A percentile compares a stretch with the other conserved stretches of the same genome.
Conservation (phyloP, 2,888 invertebrate species). For the Noctuana brunneofusca region DNA sequence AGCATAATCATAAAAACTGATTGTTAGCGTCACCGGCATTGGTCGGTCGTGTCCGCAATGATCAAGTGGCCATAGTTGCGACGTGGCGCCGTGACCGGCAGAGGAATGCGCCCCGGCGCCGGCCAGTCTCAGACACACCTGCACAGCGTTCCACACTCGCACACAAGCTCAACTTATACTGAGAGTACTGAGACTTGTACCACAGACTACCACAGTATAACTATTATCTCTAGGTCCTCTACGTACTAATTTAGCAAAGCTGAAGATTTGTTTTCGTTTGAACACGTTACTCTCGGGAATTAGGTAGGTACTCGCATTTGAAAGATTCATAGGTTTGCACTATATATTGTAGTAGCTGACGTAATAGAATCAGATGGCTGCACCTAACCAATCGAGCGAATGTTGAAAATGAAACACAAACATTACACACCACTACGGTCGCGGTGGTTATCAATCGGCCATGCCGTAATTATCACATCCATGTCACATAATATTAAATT, state of each 20-base stretch:
- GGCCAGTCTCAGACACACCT: slow-evolving; percentile 86
- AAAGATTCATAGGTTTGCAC: too few species aligned
- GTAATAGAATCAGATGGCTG: too few species aligned
- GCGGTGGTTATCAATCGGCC: too few species aligned
- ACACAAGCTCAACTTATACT: slow-evolving; percentile 17
- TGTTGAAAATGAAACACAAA: too few species aligned
- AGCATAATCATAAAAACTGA: slow-evolving; percentile 32
- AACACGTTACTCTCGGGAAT: background rate
- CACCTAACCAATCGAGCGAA: too few species aligned
- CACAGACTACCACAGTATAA: background rate
- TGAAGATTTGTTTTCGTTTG: background rate
- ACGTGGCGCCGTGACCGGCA: slow-evolving; percentile 67
- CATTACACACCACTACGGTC: too few species aligned
- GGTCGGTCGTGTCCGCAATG: slow-evolving; percentile 44
- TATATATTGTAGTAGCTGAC: too few species aligned
- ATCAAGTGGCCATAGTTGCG: slow-evolving; percentile 44
- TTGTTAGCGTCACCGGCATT: slow-evolving; percentile 41
- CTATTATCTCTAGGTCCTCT: too few species aligned
- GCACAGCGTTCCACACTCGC: slow-evolving; percentile 57
- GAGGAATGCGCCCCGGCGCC: slow-evolving; percentile 85
- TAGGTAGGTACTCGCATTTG: too few species aligned
- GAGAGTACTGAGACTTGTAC: background rate
- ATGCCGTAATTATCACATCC: too few species aligned
- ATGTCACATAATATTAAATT: too few species aligned
- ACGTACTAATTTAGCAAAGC: background rate